phyloP scores from a whole-genome alignment of 2,113 vertebrate genomes.

The Notechis scutatus region DNA sequence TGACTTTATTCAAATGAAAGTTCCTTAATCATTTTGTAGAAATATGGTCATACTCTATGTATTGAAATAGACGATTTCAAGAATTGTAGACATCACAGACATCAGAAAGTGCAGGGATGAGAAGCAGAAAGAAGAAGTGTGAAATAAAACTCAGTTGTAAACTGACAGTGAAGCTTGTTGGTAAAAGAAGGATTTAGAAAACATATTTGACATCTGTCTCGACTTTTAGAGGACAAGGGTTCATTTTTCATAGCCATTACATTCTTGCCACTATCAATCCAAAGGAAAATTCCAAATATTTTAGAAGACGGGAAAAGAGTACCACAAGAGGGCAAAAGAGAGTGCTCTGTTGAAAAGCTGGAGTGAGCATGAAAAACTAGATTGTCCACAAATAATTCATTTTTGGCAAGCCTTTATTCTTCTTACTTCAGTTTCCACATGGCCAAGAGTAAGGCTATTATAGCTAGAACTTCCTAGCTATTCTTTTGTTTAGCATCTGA shows the following conservation, averaged over 20 bases:
- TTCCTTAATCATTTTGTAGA: not conserved
- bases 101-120: not conserved
- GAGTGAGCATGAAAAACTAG: not conserved
- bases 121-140: not conserved
- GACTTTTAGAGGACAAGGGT: fast-evolving
- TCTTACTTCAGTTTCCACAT: not conserved
- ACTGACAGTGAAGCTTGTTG: not conserved
- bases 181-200: not conserved
- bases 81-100: not conserved
- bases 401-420: not conserved
- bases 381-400: not conserved
- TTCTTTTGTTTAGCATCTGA: not conserved
- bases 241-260: not conserved
- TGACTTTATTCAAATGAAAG: not conserved
- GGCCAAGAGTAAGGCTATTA: not conserved
- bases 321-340: conserved; percentile 64
- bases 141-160: not conserved
- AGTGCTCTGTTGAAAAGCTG: conserved; percentile 19
- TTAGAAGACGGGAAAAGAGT: conserved; percentile 1
- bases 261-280: not conserved
- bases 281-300: not conserved
- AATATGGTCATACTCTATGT: not conserved
- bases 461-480: not conserved
- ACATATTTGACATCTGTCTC: not conserved
- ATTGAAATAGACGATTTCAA: not conserved